Conservation (phyloP, 2,797 vertebrate genomes). For the Halcyon smyrnensis region DNA sequence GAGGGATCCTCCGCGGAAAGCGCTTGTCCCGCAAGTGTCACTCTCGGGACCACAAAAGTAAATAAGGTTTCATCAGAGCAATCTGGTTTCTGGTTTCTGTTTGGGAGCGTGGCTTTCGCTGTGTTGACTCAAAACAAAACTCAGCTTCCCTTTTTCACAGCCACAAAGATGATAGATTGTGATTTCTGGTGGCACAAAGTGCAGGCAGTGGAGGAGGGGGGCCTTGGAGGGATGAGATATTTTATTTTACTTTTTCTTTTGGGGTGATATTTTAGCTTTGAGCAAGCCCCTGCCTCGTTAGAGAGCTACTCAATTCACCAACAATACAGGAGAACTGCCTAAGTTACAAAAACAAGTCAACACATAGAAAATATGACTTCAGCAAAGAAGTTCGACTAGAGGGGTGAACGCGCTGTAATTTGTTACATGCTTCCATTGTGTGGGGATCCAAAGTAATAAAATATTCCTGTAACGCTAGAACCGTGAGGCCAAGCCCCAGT, state of each 20-base stretch:
- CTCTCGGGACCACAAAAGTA: not conserved
- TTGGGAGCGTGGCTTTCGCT: not conserved
- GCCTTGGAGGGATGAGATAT: not conserved
- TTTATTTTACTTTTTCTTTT: not conserved
- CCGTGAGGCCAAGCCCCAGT: not conserved
- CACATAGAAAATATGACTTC: not conserved
- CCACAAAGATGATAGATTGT: not conserved
- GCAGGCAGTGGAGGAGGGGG: not conserved
- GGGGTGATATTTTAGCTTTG: not conserved
- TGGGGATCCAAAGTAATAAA: slow-evolving; percentile 50
- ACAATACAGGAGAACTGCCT: not conserved
- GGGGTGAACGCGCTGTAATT: not conserved
- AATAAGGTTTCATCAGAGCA: not conserved
- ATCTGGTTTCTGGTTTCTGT: slow-evolving; percentile 22
- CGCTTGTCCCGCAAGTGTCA: not conserved
- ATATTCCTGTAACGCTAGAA: slow-evolving; percentile 61
- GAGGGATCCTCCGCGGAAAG: not conserved
- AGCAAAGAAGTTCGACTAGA: not conserved
- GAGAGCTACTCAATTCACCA: not conserved
- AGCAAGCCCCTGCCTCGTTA: not conserved
- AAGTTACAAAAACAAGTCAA: not conserved
- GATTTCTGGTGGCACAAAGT: not conserved
- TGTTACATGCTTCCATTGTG: not conserved
- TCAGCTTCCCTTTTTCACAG: not conserved
- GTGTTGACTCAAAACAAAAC: slow-evolving; percentile 26